Evolutionary conservation across 2,888 invertebrate species (phyloP), one percentile per base, ranked within the genome.

Genomic region (Rambutsinella grinnellia): DNA sequence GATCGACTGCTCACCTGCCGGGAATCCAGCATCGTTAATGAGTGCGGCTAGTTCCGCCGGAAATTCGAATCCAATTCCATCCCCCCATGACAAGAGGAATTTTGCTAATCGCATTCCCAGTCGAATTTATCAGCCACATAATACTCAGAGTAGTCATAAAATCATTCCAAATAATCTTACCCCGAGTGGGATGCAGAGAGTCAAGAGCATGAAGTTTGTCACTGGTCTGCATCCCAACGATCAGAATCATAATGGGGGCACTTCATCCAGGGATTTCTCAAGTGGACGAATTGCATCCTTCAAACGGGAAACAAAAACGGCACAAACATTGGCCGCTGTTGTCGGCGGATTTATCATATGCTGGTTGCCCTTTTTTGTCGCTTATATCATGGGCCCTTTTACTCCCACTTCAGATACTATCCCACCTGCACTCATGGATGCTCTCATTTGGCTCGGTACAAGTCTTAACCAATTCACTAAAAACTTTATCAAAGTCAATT

Each of bases 311-410:
- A 94, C 93, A 2, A 95, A 95, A 87, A 95, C 95, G 0, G 94
- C 94, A 2, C 94, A 94, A 85, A 95, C 95, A 0, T 86, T 95
- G 61, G 94, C 94, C 79, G 90, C 95, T 3, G 95, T 95, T 0
- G 94, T 95, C 0, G 95, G 95, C 0, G 94, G 94, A 2, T 95
- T 95, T 83, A 92, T 95, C 2, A 92, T 93, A 5, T 95, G 95
- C 84, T 95, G 95, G 95, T 86, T 95, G 27, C 95, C 95, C 0
- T 95, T 95, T 87, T 95, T 95, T 86, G 88, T 94, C 3, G 92
- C 93, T 81, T 95, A 95, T 85, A 87, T 95, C 13, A 88, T 94
- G 0, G 93, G 92, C 2, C 94, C 95, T 3, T 94, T 95, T 85
- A 89, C 94, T 66, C 90, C 91, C 0, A 90, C 89, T 76, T 88